Percentiles rank a stretch among this genome's conserved stretches.
phyloP scores from a whole-genome alignment of 2,113 vertebrate genomes.

The Labrus mixtus region DNA sequence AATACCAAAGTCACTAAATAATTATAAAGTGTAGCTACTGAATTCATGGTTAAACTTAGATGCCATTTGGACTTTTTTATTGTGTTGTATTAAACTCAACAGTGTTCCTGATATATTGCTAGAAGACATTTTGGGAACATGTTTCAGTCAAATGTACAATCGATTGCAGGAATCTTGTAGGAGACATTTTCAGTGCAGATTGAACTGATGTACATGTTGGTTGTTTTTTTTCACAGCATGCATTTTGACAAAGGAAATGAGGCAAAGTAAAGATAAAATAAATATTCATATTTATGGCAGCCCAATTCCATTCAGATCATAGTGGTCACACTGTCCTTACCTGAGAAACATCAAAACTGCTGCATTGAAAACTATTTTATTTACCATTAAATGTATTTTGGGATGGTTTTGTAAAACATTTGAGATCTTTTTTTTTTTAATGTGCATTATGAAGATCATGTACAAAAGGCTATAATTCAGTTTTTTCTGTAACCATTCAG shows the following conservation, averaged over 20 bases:
- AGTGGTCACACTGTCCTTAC: no score
- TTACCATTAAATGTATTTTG: constrained; percentile 62
- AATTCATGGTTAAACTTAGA: no score
- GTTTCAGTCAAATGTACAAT: no score
- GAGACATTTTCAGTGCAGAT: no score
- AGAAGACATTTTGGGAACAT: no score
- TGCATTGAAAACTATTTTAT: background rate
- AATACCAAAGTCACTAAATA: no score
- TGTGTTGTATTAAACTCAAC: no score
- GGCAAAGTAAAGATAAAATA: background rate
- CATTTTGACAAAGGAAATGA: background rate
- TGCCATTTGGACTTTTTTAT: no score
- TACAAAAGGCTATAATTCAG: constrained; percentile 18
- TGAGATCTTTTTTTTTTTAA: constrained; percentile 24
- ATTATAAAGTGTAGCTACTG: no score
- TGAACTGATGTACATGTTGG: no score
- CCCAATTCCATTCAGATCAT: background rate
- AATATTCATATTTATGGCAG: background rate
- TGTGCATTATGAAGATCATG: constrained; percentile 22
- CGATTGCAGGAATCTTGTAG: no score
- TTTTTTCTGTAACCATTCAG: constrained; percentile 55
- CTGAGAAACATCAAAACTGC: background rate
- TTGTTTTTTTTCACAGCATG: background rate
- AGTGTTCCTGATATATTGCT: no score
- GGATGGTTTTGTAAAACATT: constrained; percentile 51